phyloP scores from a whole-genome alignment of 2,113 vertebrate species.

The Panthera leo region DNA sequence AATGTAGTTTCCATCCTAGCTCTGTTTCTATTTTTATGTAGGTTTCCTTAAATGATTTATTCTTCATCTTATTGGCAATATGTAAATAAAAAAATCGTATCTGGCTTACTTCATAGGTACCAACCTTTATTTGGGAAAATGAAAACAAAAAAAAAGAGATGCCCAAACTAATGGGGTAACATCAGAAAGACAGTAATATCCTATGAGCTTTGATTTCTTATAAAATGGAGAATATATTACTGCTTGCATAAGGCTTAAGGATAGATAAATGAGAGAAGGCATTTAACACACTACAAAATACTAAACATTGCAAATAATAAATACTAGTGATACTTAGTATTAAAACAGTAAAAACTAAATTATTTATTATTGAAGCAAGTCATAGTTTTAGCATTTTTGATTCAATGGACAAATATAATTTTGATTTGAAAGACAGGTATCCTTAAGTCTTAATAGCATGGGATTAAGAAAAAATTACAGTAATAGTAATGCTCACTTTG shows the following conservation, averaged over 20 bases:
- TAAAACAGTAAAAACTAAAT: not conserved
- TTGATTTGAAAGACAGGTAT: not conserved
- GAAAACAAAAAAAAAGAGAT: not conserved
- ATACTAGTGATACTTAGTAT: not conserved
- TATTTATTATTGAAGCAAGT: not conserved
- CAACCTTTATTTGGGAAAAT: not conserved
- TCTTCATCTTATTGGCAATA: not conserved
- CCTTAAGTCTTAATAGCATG: not conserved
- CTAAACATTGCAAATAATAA: not conserved
- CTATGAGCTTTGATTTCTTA: not conserved
- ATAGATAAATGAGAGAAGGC: not conserved
- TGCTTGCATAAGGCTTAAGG: not conserved
- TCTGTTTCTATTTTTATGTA: not conserved
- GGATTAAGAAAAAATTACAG: not conserved
- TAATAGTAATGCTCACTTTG: not conserved
- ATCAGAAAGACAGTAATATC: not conserved
- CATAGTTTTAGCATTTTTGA: not conserved
- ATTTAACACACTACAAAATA: not conserved
- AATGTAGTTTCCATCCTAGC: not conserved
- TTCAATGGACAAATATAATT: not conserved
- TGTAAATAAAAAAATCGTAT: not conserved
- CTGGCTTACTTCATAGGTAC: not conserved
- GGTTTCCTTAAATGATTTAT: not conserved
- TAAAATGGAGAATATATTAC: not conserved
- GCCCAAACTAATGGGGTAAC: not conserved